Evolutionary conservation across 1,140 invertebrate genomes (phyloP).

Genomic region (Bicyclus anynana): DNA sequence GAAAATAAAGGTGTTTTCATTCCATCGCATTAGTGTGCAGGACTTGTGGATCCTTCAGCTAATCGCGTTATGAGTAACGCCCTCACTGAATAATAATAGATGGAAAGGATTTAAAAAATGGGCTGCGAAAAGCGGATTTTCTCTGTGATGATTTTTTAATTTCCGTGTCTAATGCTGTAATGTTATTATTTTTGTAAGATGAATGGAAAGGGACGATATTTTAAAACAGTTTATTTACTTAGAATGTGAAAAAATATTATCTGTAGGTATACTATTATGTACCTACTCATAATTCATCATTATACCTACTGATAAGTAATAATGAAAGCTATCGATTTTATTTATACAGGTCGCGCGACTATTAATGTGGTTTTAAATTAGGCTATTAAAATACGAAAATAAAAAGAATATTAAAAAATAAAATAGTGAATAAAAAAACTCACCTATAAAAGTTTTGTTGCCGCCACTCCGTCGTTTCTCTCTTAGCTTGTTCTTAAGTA

Average conservation of each 20-base stretch:
- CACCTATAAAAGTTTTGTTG: slow-evolving; percentile 36
- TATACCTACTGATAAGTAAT: no score
- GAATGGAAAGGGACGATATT: no score
- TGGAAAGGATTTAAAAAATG: background rate
- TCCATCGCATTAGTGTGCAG: background rate
- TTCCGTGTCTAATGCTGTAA: background rate
- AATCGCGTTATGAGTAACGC: slow-evolving; percentile 31
- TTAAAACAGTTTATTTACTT: no score
- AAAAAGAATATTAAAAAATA: background rate
- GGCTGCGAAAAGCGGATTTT: background rate
- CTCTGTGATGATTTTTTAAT: background rate
- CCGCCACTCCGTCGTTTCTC: slow-evolving; percentile 59
- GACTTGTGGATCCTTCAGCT: slow-evolving; percentile 20
- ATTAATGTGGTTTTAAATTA: background rate
- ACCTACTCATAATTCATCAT: no score
- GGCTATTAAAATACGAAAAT: background rate
- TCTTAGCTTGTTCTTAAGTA: slow-evolving; percentile 71
- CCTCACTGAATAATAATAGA: slow-evolving; percentile 31
- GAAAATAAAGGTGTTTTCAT: no score
- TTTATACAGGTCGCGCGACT: no score
- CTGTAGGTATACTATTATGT: no score
- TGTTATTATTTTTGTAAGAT: background rate
- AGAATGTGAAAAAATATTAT: no score
- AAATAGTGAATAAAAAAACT: slow-evolving; percentile 7
- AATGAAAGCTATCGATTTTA: no score